Percentiles rank a stretch among this genome's conserved stretches.
These are phyloP conservation scores for Agrilus mali DNA, from an alignment of 2,888 invertebrate species.

Conservation along the genomic window DNA sequence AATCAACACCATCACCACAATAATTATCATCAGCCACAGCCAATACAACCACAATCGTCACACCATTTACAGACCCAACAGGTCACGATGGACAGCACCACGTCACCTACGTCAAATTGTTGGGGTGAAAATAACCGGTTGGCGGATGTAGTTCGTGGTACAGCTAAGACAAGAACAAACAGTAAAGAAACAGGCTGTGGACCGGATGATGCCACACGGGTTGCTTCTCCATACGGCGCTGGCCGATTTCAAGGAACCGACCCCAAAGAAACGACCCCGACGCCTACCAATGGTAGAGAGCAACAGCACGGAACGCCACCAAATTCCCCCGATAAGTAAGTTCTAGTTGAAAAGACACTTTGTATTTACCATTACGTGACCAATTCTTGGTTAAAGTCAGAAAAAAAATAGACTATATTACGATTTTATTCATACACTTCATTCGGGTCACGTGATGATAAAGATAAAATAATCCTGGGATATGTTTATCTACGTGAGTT, in stretches of 20 bases:
- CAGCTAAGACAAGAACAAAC: conserved; percentile 44
- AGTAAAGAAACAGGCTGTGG: conserved; percentile 26
- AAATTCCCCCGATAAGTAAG: conserved; percentile 49
- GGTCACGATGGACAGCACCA: neutral
- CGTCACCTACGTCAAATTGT: conserved; percentile 27
- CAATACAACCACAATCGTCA: conserved; percentile 21
- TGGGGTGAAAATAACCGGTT: conserved; percentile 50
- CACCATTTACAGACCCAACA: conserved; percentile 18
- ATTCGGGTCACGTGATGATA: no score
- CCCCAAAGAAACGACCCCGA: conserved; percentile 26
- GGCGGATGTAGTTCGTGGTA: conserved; percentile 69
- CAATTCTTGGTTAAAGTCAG: no score
- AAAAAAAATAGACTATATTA: no score
- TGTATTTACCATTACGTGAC: no score
- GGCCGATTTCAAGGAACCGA: conserved; percentile 24
- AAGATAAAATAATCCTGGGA: no score
- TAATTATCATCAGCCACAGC: conserved; percentile 14
- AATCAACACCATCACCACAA: conserved; percentile 5
- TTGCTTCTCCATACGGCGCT: conserved; percentile 25
- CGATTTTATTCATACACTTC: no score
- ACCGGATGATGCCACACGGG: conserved; percentile 25
- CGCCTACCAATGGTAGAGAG: conserved; percentile 32
- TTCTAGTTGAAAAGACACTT: conserved; percentile 11
- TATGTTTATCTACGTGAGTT: no score
- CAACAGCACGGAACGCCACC: conserved; percentile 35